These are phyloP conservation scores for Catocala fraxini DNA, from an alignment of 2,888 invertebrate genomes.

Conservation along the genomic window DNA sequence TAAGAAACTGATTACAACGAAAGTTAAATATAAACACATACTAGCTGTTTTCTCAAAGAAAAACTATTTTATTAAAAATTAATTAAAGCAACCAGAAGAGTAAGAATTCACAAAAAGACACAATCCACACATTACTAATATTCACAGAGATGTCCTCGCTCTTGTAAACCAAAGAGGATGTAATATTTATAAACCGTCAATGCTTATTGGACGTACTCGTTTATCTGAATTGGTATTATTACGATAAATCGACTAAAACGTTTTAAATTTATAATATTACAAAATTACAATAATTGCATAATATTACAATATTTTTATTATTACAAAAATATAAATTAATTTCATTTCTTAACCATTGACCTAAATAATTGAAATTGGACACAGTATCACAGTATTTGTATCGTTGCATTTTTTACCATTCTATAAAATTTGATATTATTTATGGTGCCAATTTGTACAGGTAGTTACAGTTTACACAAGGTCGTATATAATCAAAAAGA, in stretches of 20 bases:
- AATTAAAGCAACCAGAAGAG: constrained; percentile 23
- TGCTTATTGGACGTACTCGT: not conserved
- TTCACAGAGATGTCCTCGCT: constrained; percentile 11
- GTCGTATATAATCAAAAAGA: too few relatives aligned
- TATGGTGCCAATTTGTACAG: too few relatives aligned
- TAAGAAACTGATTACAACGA: constrained; percentile 31
- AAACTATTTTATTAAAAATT: constrained; percentile 19
- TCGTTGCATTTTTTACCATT: too few relatives aligned
- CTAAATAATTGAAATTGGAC: too few relatives aligned
- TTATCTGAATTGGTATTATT: not conserved
- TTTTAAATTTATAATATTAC: too few relatives aligned
- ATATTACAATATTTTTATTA: too few relatives aligned
- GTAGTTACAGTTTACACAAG: too few relatives aligned
- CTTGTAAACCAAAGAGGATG: constrained; percentile 6
- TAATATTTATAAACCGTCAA: not conserved
- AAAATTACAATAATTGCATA: too few relatives aligned
- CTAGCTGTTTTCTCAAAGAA: constrained; percentile 26
- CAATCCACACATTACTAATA: constrained; percentile 31
- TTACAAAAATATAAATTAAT: too few relatives aligned
- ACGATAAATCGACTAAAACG: not conserved
- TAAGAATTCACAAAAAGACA: constrained; percentile 42
- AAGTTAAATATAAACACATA: constrained; percentile 27
- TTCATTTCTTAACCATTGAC: too few relatives aligned
- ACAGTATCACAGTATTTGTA: too few relatives aligned
- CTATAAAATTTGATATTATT: too few relatives aligned